A percentile compares a stretch with the other conserved stretches of the same genome.
Evolutionary conservation across 2,888 invertebrate species (phyloP).

Genomic region (Endomychus coccineus): DNA sequence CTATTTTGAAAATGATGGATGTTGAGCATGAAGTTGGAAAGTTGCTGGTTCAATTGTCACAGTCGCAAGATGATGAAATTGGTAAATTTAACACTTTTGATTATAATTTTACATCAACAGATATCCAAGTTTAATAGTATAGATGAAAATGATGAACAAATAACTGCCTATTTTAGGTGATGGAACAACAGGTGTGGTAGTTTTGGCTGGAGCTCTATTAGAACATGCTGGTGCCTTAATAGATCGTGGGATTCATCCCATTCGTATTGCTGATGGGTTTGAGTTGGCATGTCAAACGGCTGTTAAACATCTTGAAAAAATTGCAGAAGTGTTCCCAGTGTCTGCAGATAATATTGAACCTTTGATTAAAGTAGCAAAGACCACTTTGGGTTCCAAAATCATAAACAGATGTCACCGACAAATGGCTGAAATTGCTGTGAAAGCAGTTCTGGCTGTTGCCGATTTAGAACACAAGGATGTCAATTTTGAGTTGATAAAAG

Average conservation of each 20-base stretch:
- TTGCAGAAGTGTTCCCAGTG: constrained; percentile 85
- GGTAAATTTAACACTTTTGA: constrained; percentile 21
- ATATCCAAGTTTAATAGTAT: too few relatives aligned
- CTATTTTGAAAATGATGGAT: constrained; percentile 97
- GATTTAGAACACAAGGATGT: constrained; percentile 91
- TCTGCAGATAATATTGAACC: constrained; percentile 77
- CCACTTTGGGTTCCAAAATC: constrained; percentile 96
- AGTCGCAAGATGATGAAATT: constrained; percentile 99
- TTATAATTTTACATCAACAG: neutral
- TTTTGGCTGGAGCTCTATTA: constrained; percentile 75
- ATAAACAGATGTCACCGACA: constrained; percentile 94
- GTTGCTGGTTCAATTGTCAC: constrained; percentile 93
- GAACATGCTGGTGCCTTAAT: constrained; percentile 90
- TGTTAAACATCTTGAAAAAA: constrained; percentile 74
- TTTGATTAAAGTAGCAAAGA: constrained; percentile 92
- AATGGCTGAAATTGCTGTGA: constrained; percentile 98
- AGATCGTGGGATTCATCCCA: constrained; percentile 97
- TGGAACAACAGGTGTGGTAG: constrained; percentile 98
- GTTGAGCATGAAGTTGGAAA: constrained; percentile 98
- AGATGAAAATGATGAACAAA: too few relatives aligned
- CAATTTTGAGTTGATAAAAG: constrained; percentile 98
- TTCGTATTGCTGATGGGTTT: constrained; percentile 97
- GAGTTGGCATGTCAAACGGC: constrained; percentile 92
- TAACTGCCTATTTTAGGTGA: constrained; percentile 70
- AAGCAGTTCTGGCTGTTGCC: constrained; percentile 94